Conservation (phyloP, 2,888 invertebrate genomes). For the Tipula lateralis region DNA sequence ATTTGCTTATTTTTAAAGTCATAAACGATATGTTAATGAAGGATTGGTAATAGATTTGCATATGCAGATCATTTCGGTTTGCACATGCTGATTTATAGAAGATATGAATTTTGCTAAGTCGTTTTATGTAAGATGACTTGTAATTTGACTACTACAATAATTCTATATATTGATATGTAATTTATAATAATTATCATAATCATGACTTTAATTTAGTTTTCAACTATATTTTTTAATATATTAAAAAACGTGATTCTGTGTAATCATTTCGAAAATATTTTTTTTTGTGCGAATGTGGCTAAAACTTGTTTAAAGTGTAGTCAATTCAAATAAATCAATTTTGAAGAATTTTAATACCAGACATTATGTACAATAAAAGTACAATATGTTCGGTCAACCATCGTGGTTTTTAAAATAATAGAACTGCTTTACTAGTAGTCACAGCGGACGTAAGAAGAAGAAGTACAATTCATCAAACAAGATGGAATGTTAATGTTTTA, state of each 20-base stretch:
- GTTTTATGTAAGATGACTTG: background rate
- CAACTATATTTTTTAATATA: background rate
- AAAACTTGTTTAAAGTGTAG: background rate
- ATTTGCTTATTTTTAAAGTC: background rate
- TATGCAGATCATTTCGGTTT: background rate
- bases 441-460: too few species aligned
- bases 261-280: background rate
- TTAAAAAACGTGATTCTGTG: background rate
- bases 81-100: background rate
- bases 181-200: background rate
- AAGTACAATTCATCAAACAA: too few species aligned
- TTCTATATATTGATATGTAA: too few species aligned
- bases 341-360: background rate
- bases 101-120: background rate
- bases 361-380: too few species aligned
- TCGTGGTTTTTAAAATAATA: too few species aligned
- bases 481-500: too few species aligned
- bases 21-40: background rate
- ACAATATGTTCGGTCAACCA: too few species aligned
- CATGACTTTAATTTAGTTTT: background rate
- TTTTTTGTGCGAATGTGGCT: background rate
- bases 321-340: background rate
- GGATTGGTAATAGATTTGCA: background rate
- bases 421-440: too few species aligned
- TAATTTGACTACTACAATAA: background rate